Conservation (phyloP, 2,888 invertebrate genomes). For the Phasia obesa region DNA sequence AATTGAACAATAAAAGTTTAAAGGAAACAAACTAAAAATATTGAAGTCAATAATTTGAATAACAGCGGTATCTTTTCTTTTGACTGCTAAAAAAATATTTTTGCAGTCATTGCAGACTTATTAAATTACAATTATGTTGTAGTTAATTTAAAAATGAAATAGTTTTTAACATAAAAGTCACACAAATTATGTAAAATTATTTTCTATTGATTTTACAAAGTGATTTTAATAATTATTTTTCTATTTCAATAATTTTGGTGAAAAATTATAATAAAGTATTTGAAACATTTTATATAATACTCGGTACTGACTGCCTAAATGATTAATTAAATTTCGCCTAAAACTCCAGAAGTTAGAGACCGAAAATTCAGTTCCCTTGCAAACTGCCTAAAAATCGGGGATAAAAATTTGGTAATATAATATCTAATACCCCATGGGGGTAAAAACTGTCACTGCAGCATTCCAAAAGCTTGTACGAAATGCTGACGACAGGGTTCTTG, state of each 20-base stretch:
- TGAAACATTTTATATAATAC: slow-evolving; percentile 36
- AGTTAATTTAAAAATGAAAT: slow-evolving; percentile 6
- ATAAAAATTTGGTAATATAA: no score
- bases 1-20: slow-evolving; percentile 22
- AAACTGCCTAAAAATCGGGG: no score
- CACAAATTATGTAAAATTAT: neutral
- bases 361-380: no score
- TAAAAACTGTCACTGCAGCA: no score
- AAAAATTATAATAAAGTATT: slow-evolving; percentile 27
- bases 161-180: neutral
- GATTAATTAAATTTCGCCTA: no score
- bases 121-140: slow-evolving; percentile 33
- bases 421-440: no score
- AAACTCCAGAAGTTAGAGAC: no score
- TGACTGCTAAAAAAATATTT: slow-evolving; percentile 17
- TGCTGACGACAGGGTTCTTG: no score
- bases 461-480: no score
- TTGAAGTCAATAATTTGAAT: slow-evolving; percentile 30
- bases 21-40: slow-evolving; percentile 19
- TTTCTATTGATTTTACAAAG: neutral
- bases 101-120: neutral
- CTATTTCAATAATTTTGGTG: neutral
- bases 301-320: no score
- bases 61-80: slow-evolving; percentile 14
- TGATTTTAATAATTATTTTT: neutral